phyloP scores from a whole-genome alignment of 2,797 vertebrate species.

The Karalla daura region DNA sequence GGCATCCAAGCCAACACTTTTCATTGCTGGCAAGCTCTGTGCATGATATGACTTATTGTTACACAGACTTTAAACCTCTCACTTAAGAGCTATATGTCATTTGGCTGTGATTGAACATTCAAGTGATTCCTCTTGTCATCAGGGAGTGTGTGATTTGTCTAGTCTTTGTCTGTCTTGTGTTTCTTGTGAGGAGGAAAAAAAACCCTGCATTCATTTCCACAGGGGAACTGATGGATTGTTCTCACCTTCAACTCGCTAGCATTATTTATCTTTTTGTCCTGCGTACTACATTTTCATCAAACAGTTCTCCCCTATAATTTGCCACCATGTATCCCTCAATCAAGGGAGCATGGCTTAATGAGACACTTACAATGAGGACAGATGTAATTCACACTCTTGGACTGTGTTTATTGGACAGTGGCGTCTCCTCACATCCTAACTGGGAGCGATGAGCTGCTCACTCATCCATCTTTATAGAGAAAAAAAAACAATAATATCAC shows the following conservation, averaged over 20 bases:
- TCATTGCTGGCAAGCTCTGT: constrained; percentile 49
- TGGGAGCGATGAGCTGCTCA: constrained; percentile 60
- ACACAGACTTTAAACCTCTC: constrained; percentile 50
- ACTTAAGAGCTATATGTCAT: constrained; percentile 52
- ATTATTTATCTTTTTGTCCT: constrained; percentile 76
- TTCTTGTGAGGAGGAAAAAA: constrained; percentile 9
- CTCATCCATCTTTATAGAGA: constrained; percentile 54
- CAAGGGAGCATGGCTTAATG: constrained; percentile 64
- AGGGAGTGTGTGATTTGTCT: constrained; percentile 56
- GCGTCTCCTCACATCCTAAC: constrained; percentile 52
- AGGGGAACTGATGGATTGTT: constrained; percentile 68
- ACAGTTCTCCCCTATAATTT: constrained; percentile 64
- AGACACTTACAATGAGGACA: constrained; percentile 75
- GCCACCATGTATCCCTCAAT: constrained; percentile 66
- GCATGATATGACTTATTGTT: constrained; percentile 59
- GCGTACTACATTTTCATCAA: constrained; percentile 67
- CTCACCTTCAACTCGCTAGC: constrained; percentile 74
- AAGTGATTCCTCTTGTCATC: constrained; percentile 61
- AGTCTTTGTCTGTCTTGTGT: constrained; percentile 47
- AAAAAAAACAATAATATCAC: constrained; percentile 40
- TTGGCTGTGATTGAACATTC: constrained; percentile 66
- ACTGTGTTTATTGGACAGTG: constrained; percentile 69
- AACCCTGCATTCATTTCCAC: constrained; percentile 56
- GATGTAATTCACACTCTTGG: constrained; percentile 71
- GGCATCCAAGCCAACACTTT: constrained; percentile 40